A percentile compares a stretch with the other conserved stretches of the same genome.
Conservation (phyloP, 2,888 invertebrate species). For the Cerceris ruficornis region DNA sequence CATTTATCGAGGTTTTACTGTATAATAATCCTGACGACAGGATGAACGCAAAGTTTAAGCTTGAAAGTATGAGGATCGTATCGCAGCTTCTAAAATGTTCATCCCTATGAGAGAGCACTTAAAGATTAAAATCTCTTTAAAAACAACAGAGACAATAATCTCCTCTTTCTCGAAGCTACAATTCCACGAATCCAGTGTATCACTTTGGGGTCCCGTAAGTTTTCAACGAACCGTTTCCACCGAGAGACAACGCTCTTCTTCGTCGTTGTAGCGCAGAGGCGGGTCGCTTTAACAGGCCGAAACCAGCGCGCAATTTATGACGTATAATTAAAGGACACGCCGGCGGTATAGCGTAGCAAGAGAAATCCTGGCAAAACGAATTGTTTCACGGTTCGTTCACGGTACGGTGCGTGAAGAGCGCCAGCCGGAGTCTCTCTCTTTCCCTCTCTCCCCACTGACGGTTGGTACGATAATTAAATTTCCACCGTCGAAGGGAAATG, state of each 20-base stretch:
- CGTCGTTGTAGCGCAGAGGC: background rate
- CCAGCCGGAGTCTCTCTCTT: too few species aligned
- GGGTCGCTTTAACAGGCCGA: constrained; percentile 11
- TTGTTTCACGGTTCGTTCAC: constrained; percentile 32
- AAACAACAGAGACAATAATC: too few species aligned
- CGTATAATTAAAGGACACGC: constrained; percentile 20
- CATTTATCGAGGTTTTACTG: too few species aligned
- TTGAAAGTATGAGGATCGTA: too few species aligned
- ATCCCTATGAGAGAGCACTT: too few species aligned
- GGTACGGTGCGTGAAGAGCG: constrained; percentile 27
- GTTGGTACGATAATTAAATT: constrained; percentile 74
- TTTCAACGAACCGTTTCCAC: background rate
- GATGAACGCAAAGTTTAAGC: too few species aligned
- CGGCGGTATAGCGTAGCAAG: too few species aligned
- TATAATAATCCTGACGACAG: too few species aligned
- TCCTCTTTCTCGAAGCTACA: too few species aligned
- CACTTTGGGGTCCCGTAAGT: background rate
- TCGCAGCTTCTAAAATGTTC: too few species aligned
- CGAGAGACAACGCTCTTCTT: background rate
- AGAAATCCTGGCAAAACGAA: constrained; percentile 48
- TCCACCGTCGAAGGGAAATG: constrained; percentile 64
- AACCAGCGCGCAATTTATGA: constrained; percentile 27
- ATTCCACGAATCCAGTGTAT: background rate
- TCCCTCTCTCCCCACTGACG: background rate
- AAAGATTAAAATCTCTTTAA: too few species aligned